These are phyloP conservation scores for Omphaloscelis lunosa DNA, from an alignment of 2,888 invertebrate species.

Conservation along the genomic window DNA sequence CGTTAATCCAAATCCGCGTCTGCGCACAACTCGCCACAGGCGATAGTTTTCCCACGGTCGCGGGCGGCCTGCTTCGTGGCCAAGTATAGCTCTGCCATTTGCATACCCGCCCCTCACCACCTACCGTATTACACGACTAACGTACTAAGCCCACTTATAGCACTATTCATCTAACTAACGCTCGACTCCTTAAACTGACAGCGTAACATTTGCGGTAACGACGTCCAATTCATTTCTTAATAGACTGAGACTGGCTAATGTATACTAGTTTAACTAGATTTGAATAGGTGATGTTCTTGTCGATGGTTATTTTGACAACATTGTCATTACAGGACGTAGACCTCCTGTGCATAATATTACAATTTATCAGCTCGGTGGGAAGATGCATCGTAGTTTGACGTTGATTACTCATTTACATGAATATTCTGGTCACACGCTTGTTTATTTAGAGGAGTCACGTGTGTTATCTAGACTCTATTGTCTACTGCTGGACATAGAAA, in stretches of 20 bases:
- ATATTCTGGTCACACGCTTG: slow-evolving; percentile 28
- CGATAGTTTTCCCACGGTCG: slow-evolving; percentile 91
- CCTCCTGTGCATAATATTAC: slow-evolving; percentile 59
- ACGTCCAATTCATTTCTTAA: slow-evolving; percentile 80
- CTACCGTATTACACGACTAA: slow-evolving; percentile 86
- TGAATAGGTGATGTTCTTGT: slow-evolving; percentile 70
- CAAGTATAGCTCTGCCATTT: slow-evolving; percentile 89
- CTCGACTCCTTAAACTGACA: slow-evolving; percentile 69
- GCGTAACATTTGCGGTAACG: slow-evolving; percentile 72
- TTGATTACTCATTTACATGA: slow-evolving; percentile 55
- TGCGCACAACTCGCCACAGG: slow-evolving; percentile 87
- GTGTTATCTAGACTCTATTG: slow-evolving; percentile 8
- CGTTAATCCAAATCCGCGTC: slow-evolving; percentile 76
- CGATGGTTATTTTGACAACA: slow-evolving; percentile 74
- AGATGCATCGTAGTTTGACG: slow-evolving; percentile 41
- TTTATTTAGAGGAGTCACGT: slow-evolving; percentile 21
- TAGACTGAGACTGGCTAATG: slow-evolving; percentile 74
- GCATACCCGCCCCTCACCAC: slow-evolving; percentile 87
- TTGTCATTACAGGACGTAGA: slow-evolving; percentile 67
- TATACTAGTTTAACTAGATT: slow-evolving; percentile 77
- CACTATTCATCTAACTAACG: slow-evolving; percentile 39
- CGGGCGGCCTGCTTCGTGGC: slow-evolving; percentile 85
- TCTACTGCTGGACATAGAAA: background rate
- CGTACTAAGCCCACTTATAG: slow-evolving; percentile 65
- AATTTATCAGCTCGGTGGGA: slow-evolving; percentile 45